Evolutionary conservation across 2,113 vertebrate genomes (phyloP).

Genomic region (Gadus chalcogrammus): DNA sequence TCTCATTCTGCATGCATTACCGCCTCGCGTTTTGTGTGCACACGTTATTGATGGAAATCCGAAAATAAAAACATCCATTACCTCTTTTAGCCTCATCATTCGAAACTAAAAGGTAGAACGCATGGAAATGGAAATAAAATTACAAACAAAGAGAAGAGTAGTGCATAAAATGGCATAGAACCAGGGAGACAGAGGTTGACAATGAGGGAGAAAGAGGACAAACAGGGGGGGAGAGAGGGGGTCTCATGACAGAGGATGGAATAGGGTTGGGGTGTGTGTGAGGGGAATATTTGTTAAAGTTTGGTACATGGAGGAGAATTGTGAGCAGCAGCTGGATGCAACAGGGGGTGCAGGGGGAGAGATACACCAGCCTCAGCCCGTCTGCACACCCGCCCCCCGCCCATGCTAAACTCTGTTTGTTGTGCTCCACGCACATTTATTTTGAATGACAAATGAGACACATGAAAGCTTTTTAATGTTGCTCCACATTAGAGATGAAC

Average conservation of each 20-base stretch:
- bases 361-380: slow-evolving; percentile 6
- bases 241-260: background rate
- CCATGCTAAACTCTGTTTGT: slow-evolving; percentile 2
- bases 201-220: background rate
- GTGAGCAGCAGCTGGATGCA: slow-evolving; percentile 18
- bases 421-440: slow-evolving; percentile 2
- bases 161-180: background rate
- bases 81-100: slow-evolving; percentile 18
- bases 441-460: background rate
- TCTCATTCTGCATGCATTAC: slow-evolving; percentile 36
- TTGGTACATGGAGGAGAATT: slow-evolving; percentile 14
- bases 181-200: background rate
- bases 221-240: background rate
- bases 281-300: slow-evolving; percentile 14
- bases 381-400: background rate
- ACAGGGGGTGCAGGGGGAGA: background rate
- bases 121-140: slow-evolving; percentile 12
- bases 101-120: slow-evolving; percentile 24
- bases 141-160: background rate
- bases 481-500: background rate
- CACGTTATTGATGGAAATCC: slow-evolving; percentile 24
- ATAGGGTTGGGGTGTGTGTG: slow-evolving; percentile 10
- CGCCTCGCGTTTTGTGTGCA: slow-evolving; percentile 31
- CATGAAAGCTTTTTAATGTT: background rate
- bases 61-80: slow-evolving; percentile 30